A percentile compares a stretch with the other conserved stretches of the same genome.
phyloP scores from a whole-genome alignment of 2,888 invertebrate genomes.

The Trichogramma dendrolimi region DNA sequence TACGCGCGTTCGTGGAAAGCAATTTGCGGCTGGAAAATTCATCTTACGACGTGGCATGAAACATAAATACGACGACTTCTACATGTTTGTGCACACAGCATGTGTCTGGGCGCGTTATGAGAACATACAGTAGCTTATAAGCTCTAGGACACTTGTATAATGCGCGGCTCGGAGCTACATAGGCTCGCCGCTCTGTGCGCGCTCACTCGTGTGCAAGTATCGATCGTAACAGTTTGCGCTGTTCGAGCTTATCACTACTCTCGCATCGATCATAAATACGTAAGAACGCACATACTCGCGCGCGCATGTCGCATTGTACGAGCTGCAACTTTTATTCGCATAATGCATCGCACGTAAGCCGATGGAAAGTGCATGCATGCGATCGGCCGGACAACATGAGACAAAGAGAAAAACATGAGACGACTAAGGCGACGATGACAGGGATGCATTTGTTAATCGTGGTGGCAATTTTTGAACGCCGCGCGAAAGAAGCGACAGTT shows the following conservation, averaged over 20 bases:
- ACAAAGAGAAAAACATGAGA: no score
- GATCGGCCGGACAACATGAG: no score
- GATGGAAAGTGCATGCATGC: no score
- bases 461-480: no score
- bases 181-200: not conserved
- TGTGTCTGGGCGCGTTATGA: not conserved
- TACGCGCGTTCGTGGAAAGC: conserved; percentile 8
- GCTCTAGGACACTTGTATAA: not conserved
- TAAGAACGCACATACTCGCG: conserved; percentile 8
- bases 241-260: conserved; percentile 18
- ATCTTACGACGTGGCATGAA: not conserved
- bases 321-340: not conserved
- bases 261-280: conserved; percentile 26
- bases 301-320: not conserved
- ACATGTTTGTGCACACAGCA: no score
- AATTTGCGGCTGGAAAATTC: not conserved
- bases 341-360: not conserved
- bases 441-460: no score
- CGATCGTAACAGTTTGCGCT: conserved; percentile 13
- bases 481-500: no score
- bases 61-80: not conserved
- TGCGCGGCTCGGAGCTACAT: not conserved
- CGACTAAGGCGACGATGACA: no score
- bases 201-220: not conserved
- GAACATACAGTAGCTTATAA: not conserved